These are phyloP conservation scores for Pseudopleuronectes americanus DNA, from an alignment of 2,797 vertebrate species.

Conservation along the genomic window DNA sequence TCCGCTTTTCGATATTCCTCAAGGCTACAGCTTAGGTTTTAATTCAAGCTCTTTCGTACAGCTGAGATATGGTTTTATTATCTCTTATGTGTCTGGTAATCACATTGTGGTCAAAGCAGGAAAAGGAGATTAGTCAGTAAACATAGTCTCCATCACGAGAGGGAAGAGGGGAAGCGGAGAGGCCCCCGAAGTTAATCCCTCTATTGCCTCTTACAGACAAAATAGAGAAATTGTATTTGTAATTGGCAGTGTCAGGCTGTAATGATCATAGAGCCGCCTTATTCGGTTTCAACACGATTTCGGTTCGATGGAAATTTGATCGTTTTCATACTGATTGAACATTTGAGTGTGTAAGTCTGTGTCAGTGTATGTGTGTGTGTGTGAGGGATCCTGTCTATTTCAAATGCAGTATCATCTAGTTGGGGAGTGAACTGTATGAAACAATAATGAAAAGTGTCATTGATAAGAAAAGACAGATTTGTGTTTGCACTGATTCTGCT, in stretches of 20 bases:
- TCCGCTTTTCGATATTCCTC: conserved; percentile 66
- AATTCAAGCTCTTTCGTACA: conserved; percentile 76
- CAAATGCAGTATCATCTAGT: background rate
- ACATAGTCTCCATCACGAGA: conserved; percentile 64
- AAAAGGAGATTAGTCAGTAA: conserved; percentile 76
- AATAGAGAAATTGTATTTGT: conserved; percentile 56
- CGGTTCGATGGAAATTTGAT: conserved; percentile 33
- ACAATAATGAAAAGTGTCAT: background rate
- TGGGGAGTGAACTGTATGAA: no score
- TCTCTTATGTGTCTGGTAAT: conserved; percentile 80
- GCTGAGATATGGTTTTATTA: conserved; percentile 77
- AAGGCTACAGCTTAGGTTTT: conserved; percentile 77
- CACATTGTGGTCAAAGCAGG: conserved; percentile 81
- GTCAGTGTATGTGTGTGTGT: background rate
- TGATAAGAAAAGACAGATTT: background rate
- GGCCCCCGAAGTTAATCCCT: conserved; percentile 70
- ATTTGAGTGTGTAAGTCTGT: background rate
- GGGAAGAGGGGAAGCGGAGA: conserved; percentile 53
- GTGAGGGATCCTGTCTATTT: background rate
- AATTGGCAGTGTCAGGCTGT: conserved; percentile 59
- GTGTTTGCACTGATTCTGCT: background rate
- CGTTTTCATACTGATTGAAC: conserved; percentile 13
- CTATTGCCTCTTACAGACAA: conserved; percentile 57
- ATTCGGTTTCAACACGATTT: conserved; percentile 46
- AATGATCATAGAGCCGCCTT: conserved; percentile 56